Conservation (phyloP, 2,888 invertebrate species). For the Aricia artaxerxes region DNA sequence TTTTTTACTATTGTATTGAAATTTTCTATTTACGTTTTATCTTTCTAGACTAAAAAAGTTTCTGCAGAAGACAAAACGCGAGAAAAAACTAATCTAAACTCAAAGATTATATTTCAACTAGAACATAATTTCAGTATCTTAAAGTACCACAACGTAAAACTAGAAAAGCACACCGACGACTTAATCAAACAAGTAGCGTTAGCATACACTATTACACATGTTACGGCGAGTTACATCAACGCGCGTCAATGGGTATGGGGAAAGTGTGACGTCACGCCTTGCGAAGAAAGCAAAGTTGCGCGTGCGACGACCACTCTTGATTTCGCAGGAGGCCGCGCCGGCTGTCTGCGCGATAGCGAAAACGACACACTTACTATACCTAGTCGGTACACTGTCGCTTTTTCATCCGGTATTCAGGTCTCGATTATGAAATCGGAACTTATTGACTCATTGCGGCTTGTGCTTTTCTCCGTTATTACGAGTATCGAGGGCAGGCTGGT, state of each 20-base stretch:
- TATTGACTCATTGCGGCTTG: conserved; percentile 63
- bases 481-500: conserved; percentile 36
- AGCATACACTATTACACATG: conserved; percentile 51
- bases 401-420: conserved; percentile 72
- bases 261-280: conserved; percentile 75
- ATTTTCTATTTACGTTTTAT: background rate
- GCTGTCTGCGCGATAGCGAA: conserved; percentile 76
- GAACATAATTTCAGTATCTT: background rate
- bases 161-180: conserved; percentile 34
- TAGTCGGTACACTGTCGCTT: conserved; percentile 59
- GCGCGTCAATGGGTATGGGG: conserved; percentile 66
- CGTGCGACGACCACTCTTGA: conserved; percentile 69
- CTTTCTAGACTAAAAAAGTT: background rate
- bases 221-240: conserved; percentile 67
- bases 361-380: conserved; percentile 70
- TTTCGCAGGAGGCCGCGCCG: conserved; percentile 69
- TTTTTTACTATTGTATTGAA: background rate
- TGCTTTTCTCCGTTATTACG: conserved; percentile 44
- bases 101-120: background rate
- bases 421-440: conserved; percentile 71
- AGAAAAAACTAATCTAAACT: background rate
- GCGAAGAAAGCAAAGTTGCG: conserved; percentile 75
- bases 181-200: conserved; percentile 40
- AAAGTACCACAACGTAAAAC: background rate
- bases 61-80: background rate